Evolutionary conservation across 2,113 vertebrate genomes (phyloP).

Genomic region (Spermophilus dauricus): DNA sequence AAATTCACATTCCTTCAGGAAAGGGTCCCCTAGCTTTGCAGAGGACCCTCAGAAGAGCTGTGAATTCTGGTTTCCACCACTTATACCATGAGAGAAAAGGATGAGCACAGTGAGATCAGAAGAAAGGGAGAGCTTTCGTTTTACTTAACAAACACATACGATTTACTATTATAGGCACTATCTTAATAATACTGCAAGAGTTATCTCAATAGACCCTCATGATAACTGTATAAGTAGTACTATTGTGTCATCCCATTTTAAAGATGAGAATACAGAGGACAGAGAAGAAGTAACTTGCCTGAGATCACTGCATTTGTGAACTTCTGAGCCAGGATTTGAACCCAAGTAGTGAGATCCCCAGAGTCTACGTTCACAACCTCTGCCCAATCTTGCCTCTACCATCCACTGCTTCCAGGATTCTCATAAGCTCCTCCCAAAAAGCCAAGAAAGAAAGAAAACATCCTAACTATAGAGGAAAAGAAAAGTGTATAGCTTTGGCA

Average conservation of each 20-base stretch:
- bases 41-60: background rate
- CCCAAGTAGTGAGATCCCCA: background rate
- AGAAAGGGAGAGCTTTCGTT: background rate
- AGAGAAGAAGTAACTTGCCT: background rate
- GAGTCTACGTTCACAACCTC: background rate
- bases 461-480: background rate
- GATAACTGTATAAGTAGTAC: background rate
- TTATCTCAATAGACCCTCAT: background rate
- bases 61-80: background rate
- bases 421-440: background rate
- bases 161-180: background rate
- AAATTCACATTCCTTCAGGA: background rate
- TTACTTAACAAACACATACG: background rate
- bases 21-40: background rate
- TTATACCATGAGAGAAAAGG: background rate
- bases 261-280: background rate
- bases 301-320: background rate
- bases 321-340: background rate
- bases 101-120: background rate
- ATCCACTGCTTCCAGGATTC: background rate
- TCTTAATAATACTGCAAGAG: constrained; percentile 8
- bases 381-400: background rate
- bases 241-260: background rate
- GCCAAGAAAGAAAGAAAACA: background rate
- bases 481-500: background rate